phyloP scores from a whole-genome alignment of 2,797 vertebrate species.

The Rhabdophis nuchalis region DNA sequence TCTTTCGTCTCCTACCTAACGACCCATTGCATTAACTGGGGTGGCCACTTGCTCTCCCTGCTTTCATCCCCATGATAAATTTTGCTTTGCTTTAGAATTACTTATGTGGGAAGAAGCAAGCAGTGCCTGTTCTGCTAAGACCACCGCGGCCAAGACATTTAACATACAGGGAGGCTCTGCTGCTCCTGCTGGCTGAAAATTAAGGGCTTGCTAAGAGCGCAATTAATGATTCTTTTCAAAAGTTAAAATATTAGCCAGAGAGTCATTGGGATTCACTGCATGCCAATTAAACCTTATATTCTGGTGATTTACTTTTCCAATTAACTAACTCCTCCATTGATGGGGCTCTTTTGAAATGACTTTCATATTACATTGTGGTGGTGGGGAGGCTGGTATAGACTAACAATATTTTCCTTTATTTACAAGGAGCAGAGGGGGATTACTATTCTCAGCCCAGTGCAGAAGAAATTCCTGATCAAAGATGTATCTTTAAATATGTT shows the following conservation, averaged over 20 bases:
- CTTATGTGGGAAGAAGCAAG: conserved; percentile 46
- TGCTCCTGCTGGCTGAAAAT: conserved; percentile 1
- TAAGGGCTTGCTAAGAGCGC: conserved; percentile 18
- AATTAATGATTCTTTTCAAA: conserved; percentile 42
- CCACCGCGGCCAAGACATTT: background rate
- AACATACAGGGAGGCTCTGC: background rate
- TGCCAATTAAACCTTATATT: conserved; percentile 46
- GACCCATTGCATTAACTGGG: conserved; percentile 49
- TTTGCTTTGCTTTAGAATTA: conserved; percentile 44
- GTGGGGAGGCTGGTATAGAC: conserved; percentile 25
- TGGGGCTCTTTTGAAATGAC: conserved; percentile 43
- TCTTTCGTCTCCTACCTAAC: conserved; percentile 57
- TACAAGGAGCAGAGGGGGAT: background rate
- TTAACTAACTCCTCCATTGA: conserved; percentile 36
- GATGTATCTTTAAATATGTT: conserved; percentile 7
- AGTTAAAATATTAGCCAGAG: conserved; percentile 18
- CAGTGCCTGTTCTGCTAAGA: conserved; percentile 5
- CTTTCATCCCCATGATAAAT: conserved; percentile 40
- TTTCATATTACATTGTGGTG: conserved; percentile 3
- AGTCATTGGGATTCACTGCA: conserved; percentile 10
- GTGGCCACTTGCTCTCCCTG: conserved; percentile 19
- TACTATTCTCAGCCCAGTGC: background rate
- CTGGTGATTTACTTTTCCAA: conserved; percentile 43
- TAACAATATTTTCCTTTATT: background rate
- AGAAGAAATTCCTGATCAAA: conserved; percentile 5